Base-by-base conservation (phyloP, 2,113 vertebrate species). In the Dicrurus megarhynchus region DNA sequence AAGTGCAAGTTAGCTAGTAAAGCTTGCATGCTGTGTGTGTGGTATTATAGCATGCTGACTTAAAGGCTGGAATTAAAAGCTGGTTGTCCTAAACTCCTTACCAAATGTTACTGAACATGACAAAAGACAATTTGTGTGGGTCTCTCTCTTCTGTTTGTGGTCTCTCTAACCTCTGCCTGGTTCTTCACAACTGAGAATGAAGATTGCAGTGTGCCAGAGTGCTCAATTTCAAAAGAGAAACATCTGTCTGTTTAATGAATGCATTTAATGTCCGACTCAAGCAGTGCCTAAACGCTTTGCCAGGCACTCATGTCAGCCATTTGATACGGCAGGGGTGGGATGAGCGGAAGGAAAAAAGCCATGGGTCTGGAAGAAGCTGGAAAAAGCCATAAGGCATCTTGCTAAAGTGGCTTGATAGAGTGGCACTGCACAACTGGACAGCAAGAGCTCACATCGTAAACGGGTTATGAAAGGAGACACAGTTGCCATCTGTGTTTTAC, bases 51-150 rank as follows among this genome's bases (percentile, higher is more conserved):
- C 32, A 8, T 14, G 41, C 68, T 49, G 49, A 49, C 59, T 75
- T 85, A 56, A 75, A 82, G 75, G 61, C 13, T 81, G 39, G 65
- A 67, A 82, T 87, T 37, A 68, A 91, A 94, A 96, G 50, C 87
- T 70, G 37, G 8, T 86, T 81, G 46, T 81, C 76, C 67, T 86
- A 80, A 69, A 71, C 41, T 57, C 63, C 22, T 64, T 57, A 73
- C 53, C n/a, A 86, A 86, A 77, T 37, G 50, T 87, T 67, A 87
- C 42, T 55, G 55, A 84, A 33, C 30, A 20, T 0, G 3, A 84
- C 60, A 87, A 70, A 90, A 78, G 47, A 57, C 87, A 5, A 74
- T 82, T 89, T 89, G 52, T 71, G 26, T 50, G 73, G 18, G 26
- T 77, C 16, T 69, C 30, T 75, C 13, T 93, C 16, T 61, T 76